These are phyloP conservation scores for Sander lucioperca DNA, from an alignment of 2,113 vertebrate genomes.

Conservation along the genomic window DNA sequence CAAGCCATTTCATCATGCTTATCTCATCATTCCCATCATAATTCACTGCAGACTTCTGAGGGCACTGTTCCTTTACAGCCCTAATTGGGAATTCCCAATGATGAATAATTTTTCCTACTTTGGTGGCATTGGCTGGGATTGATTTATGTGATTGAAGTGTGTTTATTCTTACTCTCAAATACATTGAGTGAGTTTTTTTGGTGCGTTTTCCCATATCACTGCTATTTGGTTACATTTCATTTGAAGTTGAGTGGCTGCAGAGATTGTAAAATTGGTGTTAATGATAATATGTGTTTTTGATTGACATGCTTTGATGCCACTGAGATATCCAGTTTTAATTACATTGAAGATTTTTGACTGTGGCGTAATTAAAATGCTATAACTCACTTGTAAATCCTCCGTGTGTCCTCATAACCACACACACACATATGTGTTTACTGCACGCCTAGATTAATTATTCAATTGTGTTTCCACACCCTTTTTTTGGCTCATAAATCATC, in stretches of 20 bases:
- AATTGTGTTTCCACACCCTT: conserved; percentile 20
- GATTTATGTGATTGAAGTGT: neutral
- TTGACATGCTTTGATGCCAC: conserved; percentile 1
- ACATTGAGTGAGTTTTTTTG: neutral
- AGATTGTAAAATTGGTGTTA: neutral
- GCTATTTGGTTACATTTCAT: neutral
- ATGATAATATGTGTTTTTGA: neutral
- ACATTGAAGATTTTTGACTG: neutral
- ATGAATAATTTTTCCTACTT: conserved; percentile 5
- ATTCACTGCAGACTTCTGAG: neutral
- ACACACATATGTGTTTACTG: conserved; percentile 10
- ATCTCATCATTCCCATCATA: conserved; percentile 3
- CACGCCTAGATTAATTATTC: neutral
- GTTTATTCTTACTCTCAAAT: neutral
- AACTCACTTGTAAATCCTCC: conserved; percentile 22
- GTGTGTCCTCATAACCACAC: neutral
- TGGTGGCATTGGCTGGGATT: neutral
- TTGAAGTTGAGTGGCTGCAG: neutral
- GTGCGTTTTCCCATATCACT: neutral
- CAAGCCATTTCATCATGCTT: neutral
- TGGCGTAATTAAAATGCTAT: neutral
- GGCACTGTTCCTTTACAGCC: neutral
- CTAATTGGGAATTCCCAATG: neutral
- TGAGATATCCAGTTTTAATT: conserved; percentile 15
- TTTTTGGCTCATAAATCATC: conserved; percentile 22